phyloP scores from a whole-genome alignment of 37 sponge, comb jelly and placozoan species.

The Hormiphora californensis region DNA sequence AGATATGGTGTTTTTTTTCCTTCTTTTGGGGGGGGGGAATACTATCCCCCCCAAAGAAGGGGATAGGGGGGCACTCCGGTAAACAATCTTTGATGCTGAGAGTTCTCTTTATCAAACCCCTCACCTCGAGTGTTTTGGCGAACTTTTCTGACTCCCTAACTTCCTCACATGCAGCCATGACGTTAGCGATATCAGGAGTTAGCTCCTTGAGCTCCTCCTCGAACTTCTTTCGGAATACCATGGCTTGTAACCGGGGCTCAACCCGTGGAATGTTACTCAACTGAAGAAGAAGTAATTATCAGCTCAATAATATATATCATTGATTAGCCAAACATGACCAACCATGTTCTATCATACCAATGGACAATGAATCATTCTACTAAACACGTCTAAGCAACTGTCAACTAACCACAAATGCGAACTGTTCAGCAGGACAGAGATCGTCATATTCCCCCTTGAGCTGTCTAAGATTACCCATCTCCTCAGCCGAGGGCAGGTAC shows the following conservation, averaged over 20 bases:
- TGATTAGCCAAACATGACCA: not conserved
- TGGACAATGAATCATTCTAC: not conserved
- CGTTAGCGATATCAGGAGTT: slow-evolving; percentile 59
- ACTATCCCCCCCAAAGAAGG: too few species aligned
- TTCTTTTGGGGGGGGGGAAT: too few species aligned
- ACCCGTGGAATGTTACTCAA: slow-evolving; percentile 37
- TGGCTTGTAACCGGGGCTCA: slow-evolving; percentile 53
- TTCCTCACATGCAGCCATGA: slow-evolving; percentile 77
- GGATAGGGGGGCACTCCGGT: too few species aligned
- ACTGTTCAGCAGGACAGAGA: slow-evolving; percentile 83
- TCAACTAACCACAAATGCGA: slow-evolving; percentile 68
- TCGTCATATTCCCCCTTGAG: slow-evolving; percentile 63
- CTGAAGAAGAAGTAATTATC: slow-evolving; percentile 6
- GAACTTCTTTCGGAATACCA: slow-evolving; percentile 74
- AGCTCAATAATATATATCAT: not conserved
- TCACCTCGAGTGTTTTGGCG: slow-evolving; percentile 73
- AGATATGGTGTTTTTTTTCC: too few species aligned
- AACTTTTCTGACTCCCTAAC: slow-evolving; percentile 73
- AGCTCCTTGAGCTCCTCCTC: slow-evolving; percentile 80
- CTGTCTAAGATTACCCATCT: slow-evolving; percentile 63
- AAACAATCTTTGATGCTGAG: not conserved
- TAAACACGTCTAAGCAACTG: too few species aligned
- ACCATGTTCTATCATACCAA: not conserved
- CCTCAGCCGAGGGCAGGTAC: slow-evolving; percentile 76
- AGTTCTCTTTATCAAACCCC: not conserved